phyloP scores from a whole-genome alignment of 2,113 vertebrate species.

The Tamias sibiricus region DNA sequence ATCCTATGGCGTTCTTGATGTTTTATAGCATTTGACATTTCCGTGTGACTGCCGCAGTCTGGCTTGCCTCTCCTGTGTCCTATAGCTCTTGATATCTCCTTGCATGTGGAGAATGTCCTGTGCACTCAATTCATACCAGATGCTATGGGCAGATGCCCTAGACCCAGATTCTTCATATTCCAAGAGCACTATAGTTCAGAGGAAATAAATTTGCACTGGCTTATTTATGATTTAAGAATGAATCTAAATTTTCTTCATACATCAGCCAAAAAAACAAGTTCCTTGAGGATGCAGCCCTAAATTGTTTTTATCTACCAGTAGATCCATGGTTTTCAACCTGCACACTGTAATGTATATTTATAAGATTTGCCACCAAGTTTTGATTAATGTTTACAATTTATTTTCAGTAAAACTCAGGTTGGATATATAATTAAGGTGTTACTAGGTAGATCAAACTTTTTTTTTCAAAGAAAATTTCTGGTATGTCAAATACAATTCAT shows the following conservation, averaged over 20 bases:
- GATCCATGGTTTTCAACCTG: background rate
- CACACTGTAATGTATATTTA: background rate
- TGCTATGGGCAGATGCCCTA: background rate
- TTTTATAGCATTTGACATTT: background rate
- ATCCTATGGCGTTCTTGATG: background rate
- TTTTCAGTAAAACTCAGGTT: background rate
- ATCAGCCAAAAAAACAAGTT: background rate
- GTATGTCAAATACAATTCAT: background rate
- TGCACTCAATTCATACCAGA: background rate
- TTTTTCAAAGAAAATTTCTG: background rate
- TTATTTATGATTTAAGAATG: background rate
- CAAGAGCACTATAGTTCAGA: background rate
- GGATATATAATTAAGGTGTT: background rate
- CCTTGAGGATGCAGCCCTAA: background rate
- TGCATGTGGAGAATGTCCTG: background rate
- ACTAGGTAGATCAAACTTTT: background rate
- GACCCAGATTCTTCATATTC: background rate
- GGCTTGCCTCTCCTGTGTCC: background rate
- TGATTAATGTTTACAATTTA: background rate
- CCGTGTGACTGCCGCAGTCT: background rate
- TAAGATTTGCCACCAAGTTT: background rate
- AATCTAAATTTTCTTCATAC: background rate
- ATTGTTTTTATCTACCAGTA: background rate
- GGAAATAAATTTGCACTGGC: background rate
- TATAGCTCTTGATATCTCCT: background rate